Evolutionary conservation across 2,888 invertebrate genomes (phyloP).

Genomic region (Entomobrya proxima): DNA sequence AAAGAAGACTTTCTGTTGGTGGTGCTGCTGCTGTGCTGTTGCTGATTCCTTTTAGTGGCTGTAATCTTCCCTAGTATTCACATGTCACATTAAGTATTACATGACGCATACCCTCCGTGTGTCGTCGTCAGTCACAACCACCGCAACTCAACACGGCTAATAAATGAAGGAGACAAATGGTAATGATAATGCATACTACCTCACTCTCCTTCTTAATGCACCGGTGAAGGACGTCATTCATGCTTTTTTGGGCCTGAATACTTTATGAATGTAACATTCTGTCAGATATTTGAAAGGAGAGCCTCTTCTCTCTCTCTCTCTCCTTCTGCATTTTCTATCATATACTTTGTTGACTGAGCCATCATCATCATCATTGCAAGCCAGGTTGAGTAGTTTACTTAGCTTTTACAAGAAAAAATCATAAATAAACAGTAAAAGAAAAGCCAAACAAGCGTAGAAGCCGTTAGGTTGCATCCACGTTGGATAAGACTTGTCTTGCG

Average conservation of each 20-base stretch:
- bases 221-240: background rate
- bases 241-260: background rate
- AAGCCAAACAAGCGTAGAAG: no score
- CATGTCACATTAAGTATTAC: background rate
- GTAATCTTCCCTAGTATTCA: background rate
- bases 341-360: background rate
- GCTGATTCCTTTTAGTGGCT: background rate
- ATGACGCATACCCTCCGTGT: constrained; percentile 18
- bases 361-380: constrained; percentile 6
- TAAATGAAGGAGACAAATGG: background rate
- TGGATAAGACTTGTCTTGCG: no score
- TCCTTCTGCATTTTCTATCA: no score
- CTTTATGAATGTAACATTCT: background rate
- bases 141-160: background rate
- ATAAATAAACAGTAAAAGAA: background rate
- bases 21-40: background rate
- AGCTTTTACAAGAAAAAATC: background rate
- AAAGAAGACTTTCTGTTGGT: background rate
- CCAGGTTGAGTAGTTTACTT: background rate
- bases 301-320: no score
- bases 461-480: no score
- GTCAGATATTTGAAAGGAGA: background rate
- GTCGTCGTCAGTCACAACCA: background rate
- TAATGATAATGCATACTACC: background rate
- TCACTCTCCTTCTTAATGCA: no score